phyloP scores from a whole-genome alignment of 1,140 invertebrate species.

The Theocolax elegans region DNA sequence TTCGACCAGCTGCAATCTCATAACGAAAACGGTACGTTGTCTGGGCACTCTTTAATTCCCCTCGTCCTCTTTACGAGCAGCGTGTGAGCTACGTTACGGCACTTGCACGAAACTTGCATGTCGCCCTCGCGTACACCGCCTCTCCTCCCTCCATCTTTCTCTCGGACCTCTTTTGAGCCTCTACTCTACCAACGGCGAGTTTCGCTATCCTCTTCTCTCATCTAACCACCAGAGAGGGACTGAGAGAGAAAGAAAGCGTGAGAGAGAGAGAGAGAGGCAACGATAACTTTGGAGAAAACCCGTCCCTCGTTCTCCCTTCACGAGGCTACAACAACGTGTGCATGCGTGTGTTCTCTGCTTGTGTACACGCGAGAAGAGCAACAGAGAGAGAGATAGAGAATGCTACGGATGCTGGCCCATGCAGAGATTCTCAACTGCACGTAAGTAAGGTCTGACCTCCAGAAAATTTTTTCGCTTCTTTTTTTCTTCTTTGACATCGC shows the following conservation, averaged over 20 bases:
- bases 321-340: too few relatives aligned
- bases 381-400: not conserved
- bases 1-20: not conserved
- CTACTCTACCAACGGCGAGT: too few relatives aligned
- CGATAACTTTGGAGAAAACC: not conserved
- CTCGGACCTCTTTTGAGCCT: too few relatives aligned
- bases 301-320: too few relatives aligned
- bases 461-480: not conserved
- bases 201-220: too few relatives aligned
- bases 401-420: not conserved
- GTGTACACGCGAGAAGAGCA: not conserved
- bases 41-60: constrained; percentile 1
- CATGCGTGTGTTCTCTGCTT: too few relatives aligned
- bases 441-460: not conserved
- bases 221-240: too few relatives aligned
- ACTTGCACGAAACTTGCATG: constrained; percentile 9
- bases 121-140: not conserved
- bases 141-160: too few relatives aligned
- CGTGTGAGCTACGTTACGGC: constrained; percentile 17
- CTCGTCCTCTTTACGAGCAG: constrained; percentile 9
- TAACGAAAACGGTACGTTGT: constrained; percentile 8
- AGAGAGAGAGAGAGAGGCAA: not conserved
- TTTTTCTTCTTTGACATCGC: not conserved
- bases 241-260: too few relatives aligned
- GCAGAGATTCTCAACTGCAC: constrained; percentile 3